phyloP scores from a whole-genome alignment of 1,140 invertebrate genomes.

The Drosophila eugracilis region DNA sequence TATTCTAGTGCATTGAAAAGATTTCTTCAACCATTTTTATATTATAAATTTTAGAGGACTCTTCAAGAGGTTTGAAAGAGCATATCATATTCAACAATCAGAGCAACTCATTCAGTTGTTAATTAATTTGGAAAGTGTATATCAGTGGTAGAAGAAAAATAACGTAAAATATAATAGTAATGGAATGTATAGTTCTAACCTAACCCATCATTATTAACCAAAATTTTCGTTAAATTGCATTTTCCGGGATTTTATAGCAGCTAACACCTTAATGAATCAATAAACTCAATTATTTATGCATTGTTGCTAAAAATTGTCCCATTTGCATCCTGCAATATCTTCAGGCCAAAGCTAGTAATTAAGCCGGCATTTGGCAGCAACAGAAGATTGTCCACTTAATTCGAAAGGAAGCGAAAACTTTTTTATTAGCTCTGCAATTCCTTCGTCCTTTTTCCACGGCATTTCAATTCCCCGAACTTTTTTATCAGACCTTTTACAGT shows the following conservation, averaged over 20 bases:
- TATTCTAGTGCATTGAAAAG: background rate
- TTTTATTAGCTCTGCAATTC: conserved; percentile 64
- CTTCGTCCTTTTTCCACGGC: conserved; percentile 18
- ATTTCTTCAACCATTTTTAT: background rate
- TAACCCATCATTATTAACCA: background rate
- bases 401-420: conserved; percentile 46
- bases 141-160: too few relatives aligned
- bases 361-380: conserved; percentile 49
- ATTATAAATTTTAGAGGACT: too few relatives aligned
- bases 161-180: too few relatives aligned
- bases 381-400: conserved; percentile 57
- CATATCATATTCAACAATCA: too few relatives aligned
- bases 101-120: too few relatives aligned
- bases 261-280: conserved; percentile 35
- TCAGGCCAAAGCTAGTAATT: conserved; percentile 34
- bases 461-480: conserved; percentile 55
- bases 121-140: too few relatives aligned
- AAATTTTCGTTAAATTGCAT: background rate
- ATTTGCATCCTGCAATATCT: conserved; percentile 18
- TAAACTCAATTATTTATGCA: conserved; percentile 16
- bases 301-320: conserved; percentile 36
- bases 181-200: too few relatives aligned
- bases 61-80: too few relatives aligned
- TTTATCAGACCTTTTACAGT: conserved; percentile 72
- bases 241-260: conserved; percentile 2